These are phyloP conservation scores for Plutella xylostella DNA, from an alignment of 2,888 invertebrate genomes.

Conservation along the genomic window DNA sequence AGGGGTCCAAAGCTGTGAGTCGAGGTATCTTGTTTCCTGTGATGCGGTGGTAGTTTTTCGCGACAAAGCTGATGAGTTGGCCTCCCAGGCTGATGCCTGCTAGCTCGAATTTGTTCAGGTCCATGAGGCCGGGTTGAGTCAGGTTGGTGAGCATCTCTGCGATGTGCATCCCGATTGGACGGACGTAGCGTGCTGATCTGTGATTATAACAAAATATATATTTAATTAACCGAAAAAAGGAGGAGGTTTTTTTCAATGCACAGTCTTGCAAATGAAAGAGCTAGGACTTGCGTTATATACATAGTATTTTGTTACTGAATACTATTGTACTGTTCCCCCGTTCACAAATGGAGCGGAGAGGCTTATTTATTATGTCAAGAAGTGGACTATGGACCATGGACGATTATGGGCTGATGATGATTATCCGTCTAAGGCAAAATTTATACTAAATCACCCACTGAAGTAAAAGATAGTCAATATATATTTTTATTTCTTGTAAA, in stretches of 20 bases:
- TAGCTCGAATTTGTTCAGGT: slow-evolving; percentile 20
- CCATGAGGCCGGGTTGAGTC: slow-evolving; percentile 13
- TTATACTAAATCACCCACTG: no score
- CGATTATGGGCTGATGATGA: no score
- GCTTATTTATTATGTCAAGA: no score
- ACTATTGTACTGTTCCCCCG: no score
- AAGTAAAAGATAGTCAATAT: background rate
- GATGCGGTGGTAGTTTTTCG: slow-evolving; percentile 19
- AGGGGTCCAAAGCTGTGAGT: slow-evolving; percentile 21
- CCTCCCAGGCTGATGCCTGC: slow-evolving; percentile 23
- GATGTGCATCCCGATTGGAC: slow-evolving; percentile 17
- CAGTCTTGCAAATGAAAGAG: background rate
- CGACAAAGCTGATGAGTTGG: slow-evolving; percentile 22
- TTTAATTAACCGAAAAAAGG: background rate
- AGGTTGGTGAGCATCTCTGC: slow-evolving; percentile 22
- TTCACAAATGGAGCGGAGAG: no score
- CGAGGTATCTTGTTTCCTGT: slow-evolving; percentile 22
- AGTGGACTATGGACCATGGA: no score
- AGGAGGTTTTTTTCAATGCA: background rate
- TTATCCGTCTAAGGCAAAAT: no score
- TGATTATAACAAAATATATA: no score
- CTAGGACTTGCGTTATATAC: background rate
- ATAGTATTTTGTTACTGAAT: no score
- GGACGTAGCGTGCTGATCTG: slow-evolving; percentile 19
- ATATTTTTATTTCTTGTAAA: background rate